These are phyloP conservation scores for Conus canariensis DNA, from an alignment of 2,888 invertebrate species.

Conservation along the genomic window DNA sequence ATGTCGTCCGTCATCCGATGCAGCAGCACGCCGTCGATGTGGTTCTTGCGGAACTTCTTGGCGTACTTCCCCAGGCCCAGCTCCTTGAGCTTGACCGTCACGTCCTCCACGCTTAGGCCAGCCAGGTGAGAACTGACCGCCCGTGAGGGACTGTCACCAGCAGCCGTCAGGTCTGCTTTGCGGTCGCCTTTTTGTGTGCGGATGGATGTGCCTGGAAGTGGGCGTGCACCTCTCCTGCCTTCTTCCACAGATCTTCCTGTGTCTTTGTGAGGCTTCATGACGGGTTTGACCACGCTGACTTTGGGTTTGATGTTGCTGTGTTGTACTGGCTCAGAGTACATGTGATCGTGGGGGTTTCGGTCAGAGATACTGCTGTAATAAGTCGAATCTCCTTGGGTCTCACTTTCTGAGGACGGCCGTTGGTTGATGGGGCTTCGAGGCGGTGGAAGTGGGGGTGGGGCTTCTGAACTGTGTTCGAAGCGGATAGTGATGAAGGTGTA, in stretches of 20 bases:
- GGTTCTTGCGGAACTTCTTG: slow-evolving; percentile 33
- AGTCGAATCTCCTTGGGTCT: background rate
- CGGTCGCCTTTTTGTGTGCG: too few relatives aligned
- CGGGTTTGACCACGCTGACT: too few relatives aligned
- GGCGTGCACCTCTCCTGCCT: too few relatives aligned
- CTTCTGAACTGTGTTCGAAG: background rate
- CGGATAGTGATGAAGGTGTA: background rate
- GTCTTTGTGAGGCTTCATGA: too few relatives aligned
- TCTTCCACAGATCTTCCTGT: too few relatives aligned
- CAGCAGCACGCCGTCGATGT: slow-evolving; percentile 36
- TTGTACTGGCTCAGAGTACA: too few relatives aligned
- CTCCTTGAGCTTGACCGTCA: background rate
- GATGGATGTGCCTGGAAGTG: too few relatives aligned
- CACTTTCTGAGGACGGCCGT: too few relatives aligned
- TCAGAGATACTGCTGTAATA: too few relatives aligned
- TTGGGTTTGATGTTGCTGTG: too few relatives aligned
- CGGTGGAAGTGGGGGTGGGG: background rate
- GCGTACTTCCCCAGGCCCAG: slow-evolving; percentile 12
- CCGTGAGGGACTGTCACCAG: background rate
- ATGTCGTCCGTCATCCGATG: background rate
- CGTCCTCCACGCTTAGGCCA: slow-evolving; percentile 22
- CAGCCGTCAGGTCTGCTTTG: too few relatives aligned
- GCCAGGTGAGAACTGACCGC: background rate
- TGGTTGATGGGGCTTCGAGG: background rate
- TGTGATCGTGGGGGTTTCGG: too few relatives aligned